Evolutionary conservation across 2,888 invertebrate species (phyloP).

Genomic region (Chromoteleia sp.): DNA sequence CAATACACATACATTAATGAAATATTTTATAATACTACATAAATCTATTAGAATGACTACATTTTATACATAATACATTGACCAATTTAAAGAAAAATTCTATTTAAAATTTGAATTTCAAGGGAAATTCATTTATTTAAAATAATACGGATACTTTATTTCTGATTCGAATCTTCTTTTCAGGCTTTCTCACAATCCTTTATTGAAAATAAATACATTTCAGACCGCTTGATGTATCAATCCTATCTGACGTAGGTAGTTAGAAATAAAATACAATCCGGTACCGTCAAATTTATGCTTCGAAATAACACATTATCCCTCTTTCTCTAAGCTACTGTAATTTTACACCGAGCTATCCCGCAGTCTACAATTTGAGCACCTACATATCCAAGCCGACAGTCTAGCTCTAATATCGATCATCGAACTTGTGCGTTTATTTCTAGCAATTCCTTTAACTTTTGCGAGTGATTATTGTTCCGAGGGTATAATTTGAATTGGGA

Average conservation of each 20-base stretch:
- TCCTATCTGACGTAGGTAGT: conserved; percentile 22
- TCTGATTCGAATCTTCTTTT: not conserved
- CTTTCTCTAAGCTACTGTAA: conserved; percentile 56
- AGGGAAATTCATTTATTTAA: too few species aligned
- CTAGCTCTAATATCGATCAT: conserved; percentile 53
- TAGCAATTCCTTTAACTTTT: conserved; percentile 56
- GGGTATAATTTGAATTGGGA: conserved; percentile 61
- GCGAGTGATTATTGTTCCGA: conserved; percentile 43
- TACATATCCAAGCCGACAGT: conserved; percentile 16
- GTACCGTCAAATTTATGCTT: conserved; percentile 44
- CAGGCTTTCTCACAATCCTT: conserved; percentile 22
- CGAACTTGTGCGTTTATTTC: conserved; percentile 43
- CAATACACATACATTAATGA: too few species aligned
- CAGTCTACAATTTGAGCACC: conserved; percentile 53
- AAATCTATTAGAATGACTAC: too few species aligned
- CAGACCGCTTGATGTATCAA: conserved; percentile 45
- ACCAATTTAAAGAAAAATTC: too few species aligned
- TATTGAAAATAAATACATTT: conserved; percentile 28
- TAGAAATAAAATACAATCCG: conserved; percentile 32
- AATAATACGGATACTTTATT: too few species aligned
- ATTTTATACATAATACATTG: too few species aligned
- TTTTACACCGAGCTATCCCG: conserved; percentile 45
- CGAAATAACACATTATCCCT: conserved; percentile 46
- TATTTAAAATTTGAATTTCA: too few species aligned
- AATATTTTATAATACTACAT: too few species aligned